Conservation (phyloP, 2,113 vertebrate species). For the Chaenogobius annularis region DNA sequence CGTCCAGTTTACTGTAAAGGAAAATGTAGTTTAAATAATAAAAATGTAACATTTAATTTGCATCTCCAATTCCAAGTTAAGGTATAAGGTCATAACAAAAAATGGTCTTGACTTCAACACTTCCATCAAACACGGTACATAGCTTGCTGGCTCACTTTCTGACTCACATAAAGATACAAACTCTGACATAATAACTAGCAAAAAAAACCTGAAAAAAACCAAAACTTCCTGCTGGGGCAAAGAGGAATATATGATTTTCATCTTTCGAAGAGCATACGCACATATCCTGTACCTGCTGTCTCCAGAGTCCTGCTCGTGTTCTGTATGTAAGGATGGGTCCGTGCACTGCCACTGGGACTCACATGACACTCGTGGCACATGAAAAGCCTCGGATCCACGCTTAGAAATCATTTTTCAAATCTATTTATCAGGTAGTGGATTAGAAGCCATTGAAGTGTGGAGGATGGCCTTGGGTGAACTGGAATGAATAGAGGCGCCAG, state of each 20-base stretch:
- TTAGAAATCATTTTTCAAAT: slow-evolving; percentile 58
- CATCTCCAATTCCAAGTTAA: background rate
- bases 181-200: slow-evolving; percentile 34
- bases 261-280: background rate
- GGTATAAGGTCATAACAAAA: background rate
- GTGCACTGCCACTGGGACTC: slow-evolving; percentile 37
- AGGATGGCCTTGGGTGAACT: slow-evolving; percentile 54
- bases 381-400: slow-evolving; percentile 50
- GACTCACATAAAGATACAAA: slow-evolving; percentile 27
- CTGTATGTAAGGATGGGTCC: slow-evolving; percentile 17
- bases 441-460: slow-evolving; percentile 44
- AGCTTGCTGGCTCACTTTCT: slow-evolving; percentile 35
- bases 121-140: slow-evolving; percentile 29
- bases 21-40: too few species aligned
- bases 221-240: slow-evolving; percentile 30
- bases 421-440: slow-evolving; percentile 67
- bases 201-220: slow-evolving; percentile 6
- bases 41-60: background rate
- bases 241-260: slow-evolving; percentile 7
- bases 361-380: slow-evolving; percentile 34
- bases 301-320: slow-evolving; percentile 23
- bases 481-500: slow-evolving; percentile 42
- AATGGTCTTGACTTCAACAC: background rate
- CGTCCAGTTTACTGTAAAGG: background rate
- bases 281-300: slow-evolving; percentile 5